Percentiles rank a stretch among this genome's conserved stretches.
phyloP scores from a whole-genome alignment of 2,888 invertebrate species.

The Eudasyphora cyanicolor region DNA sequence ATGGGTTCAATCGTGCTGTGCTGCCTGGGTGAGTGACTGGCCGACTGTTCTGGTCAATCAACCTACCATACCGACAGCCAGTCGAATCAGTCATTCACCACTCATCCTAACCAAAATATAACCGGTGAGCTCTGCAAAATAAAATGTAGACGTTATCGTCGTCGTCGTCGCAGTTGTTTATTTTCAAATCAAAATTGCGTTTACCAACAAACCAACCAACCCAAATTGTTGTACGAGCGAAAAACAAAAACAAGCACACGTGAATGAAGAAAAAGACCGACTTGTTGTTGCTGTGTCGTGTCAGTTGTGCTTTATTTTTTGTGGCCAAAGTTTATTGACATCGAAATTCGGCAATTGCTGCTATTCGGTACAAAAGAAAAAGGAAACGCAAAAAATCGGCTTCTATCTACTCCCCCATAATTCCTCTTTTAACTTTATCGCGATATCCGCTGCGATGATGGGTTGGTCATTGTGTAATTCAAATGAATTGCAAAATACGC shows the following conservation, averaged over 20 bases:
- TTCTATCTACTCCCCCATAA: too few species aligned
- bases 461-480: neutral
- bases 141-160: neutral
- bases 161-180: neutral
- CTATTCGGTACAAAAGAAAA: neutral
- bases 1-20: neutral
- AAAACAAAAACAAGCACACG: neutral
- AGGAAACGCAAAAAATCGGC: neutral
- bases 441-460: neutral
- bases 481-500: slow-evolving; percentile 4
- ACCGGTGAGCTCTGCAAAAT: neutral
- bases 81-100: neutral
- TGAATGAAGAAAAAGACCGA: neutral
- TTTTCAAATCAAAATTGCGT: neutral
- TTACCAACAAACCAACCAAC: neutral
- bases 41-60: neutral
- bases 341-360: neutral
- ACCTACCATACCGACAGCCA: too few species aligned
- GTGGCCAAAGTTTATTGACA: slow-evolving; percentile 24
- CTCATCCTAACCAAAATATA: neutral
- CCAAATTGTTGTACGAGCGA: neutral
- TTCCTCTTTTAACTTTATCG: neutral
- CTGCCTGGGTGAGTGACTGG: too few species aligned
- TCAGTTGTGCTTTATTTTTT: slow-evolving; percentile 10
- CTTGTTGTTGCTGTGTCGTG: slow-evolving; percentile 8